Evolutionary conservation across 2,888 invertebrate species (phyloP), one percentile per base, ranked within the genome.

Genomic region (Cantharis rufa): DNA sequence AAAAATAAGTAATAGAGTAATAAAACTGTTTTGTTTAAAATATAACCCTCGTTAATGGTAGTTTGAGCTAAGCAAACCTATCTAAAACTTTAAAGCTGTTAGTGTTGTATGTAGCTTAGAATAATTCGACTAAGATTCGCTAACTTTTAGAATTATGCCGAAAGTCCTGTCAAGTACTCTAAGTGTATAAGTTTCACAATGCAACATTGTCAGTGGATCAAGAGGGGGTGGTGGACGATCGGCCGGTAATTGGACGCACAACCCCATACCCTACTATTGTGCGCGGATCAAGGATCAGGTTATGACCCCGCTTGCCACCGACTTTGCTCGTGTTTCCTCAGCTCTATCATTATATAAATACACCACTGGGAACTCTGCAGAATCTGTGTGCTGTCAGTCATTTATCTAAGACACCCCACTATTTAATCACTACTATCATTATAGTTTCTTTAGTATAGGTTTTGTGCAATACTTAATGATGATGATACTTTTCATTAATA

Each of bases 291-390:
- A 82, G 86, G 87, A 86, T 86, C 87, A 87, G 86, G 87, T 86
- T 87, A 86, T 87, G 87, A 87, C 87, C 87, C 86, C 81, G 84
- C 80, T 81, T 80, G 82, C 82, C 83, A 81, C 81, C 80, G 82
- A 79, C 82, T 81, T 79, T 81, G 82, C 82, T 84, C 85, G 83
- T 84, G 83, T 84, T 83, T 84, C 84, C 84, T 82, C 84, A 83
- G 83, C 85, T 86, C 86, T 86, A 87, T 88, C 87, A 87, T 87
- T 87, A 87, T 87, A 87, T 88, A 88, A 88, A 87, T 88, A 87
- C 87, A 87, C 87, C 87, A 85, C 82, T 86, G 87, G 87, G 87
- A 87, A 83, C 83, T 83, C 82, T 78, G 75, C 83, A 82, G 76
- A 78, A 76, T 80, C 83, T 80, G 85, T 83, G 83, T 84, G 83